These are phyloP conservation scores for Luperina nickerlii DNA, from an alignment of 2,888 invertebrate species.

Conservation along the genomic window DNA sequence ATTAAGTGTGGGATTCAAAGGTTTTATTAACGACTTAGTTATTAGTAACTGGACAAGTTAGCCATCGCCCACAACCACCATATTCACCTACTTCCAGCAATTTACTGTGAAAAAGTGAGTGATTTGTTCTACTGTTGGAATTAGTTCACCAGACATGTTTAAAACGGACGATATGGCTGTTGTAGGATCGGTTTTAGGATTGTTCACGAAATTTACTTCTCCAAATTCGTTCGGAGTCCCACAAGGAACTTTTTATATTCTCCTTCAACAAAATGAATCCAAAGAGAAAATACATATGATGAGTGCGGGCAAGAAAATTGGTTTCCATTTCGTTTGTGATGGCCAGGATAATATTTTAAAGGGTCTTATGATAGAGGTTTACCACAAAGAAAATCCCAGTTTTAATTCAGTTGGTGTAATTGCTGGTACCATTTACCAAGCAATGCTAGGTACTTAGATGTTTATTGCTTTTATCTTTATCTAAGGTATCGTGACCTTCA, in stretches of 20 bases:
- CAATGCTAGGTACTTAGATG: slow-evolving; percentile 40
- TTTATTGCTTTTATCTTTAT: slow-evolving; percentile 52
- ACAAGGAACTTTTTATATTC: neutral
- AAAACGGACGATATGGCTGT: neutral
- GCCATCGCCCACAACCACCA: slow-evolving; percentile 57
- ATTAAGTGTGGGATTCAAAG: slow-evolving; percentile 63
- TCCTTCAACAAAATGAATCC: neutral
- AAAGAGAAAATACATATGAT: neutral
- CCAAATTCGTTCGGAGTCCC: neutral
- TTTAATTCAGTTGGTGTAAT: slow-evolving; percentile 21
- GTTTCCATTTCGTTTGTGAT: neutral
- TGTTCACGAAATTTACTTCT: neutral
- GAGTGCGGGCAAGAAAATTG: neutral
- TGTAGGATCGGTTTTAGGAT: neutral
- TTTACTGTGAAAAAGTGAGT: neutral
- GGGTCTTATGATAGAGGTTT: neutral
- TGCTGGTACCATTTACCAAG: slow-evolving; percentile 18
- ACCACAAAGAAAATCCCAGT: neutral
- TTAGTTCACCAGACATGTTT: neutral
- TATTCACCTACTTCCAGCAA: slow-evolving; percentile 40
- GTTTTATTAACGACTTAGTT: slow-evolving; percentile 50
- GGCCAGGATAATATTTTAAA: neutral
- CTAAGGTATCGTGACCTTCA: slow-evolving; percentile 74
- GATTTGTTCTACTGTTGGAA: neutral
- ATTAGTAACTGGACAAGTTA: slow-evolving; percentile 56